phyloP scores from a whole-genome alignment of 2,797 vertebrate species.

The Sitta carolinensis region DNA sequence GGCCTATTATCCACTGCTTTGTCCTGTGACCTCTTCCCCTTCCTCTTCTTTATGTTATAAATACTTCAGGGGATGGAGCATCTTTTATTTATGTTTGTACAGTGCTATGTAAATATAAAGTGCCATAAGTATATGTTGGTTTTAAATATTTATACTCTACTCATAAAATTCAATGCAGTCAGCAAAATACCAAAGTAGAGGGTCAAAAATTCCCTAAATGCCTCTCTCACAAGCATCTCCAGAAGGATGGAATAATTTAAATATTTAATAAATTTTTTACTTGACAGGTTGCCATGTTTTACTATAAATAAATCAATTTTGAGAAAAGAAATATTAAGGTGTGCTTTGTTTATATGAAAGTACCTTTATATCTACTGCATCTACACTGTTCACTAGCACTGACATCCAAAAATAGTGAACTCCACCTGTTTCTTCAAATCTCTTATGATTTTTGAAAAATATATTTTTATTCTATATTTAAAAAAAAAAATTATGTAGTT shows the following conservation, averaged over 20 bases:
- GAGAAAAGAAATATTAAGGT: background rate
- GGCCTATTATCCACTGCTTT: background rate
- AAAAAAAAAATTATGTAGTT: background rate
- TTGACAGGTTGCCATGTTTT: background rate
- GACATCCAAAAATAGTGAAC: background rate
- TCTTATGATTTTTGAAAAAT: background rate
- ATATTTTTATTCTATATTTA: background rate
- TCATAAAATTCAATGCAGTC: background rate
- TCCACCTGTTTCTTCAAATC: background rate
- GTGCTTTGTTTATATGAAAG: background rate
- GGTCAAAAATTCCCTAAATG: background rate
- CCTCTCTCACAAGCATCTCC: background rate
- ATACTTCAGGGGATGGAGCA: background rate
- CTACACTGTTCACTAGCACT: background rate
- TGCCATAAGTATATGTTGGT: background rate
- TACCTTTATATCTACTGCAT: background rate
- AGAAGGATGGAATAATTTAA: background rate
- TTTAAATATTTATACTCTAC: constrained; percentile 45
- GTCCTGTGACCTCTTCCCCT: background rate
- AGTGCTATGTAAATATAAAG: background rate
- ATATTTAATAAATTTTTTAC: constrained; percentile 4
- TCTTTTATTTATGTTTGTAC: constrained; percentile 31
- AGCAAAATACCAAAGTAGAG: constrained; percentile 2
- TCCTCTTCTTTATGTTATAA: constrained; percentile 1
- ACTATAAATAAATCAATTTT: background rate